These are phyloP conservation scores for Morpho helenor DNA, from an alignment of 2,888 invertebrate species.

Conservation along the genomic window DNA sequence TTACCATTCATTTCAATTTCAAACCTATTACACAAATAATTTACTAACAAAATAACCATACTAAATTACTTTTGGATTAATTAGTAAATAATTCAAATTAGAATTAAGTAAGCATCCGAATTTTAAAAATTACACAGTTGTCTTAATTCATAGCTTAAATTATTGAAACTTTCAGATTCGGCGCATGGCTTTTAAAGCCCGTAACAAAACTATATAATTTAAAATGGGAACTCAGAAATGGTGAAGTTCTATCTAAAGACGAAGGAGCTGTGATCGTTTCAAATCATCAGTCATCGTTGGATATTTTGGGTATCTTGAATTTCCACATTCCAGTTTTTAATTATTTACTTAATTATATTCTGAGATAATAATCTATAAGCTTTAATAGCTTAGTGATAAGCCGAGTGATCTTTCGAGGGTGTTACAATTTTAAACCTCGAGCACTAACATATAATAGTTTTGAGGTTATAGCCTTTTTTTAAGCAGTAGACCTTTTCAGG, in stretches of 20 bases:
- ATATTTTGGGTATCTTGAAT: conserved; percentile 77
- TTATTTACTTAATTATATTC: background rate
- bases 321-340: background rate
- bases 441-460: too few relatives aligned
- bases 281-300: conserved; percentile 83
- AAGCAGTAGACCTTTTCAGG: conserved; percentile 48
- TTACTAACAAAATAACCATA: background rate
- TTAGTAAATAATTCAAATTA: background rate
- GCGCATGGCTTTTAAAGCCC: conserved; percentile 46
- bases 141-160: background rate
- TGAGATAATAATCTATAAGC: too few relatives aligned
- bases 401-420: too few relatives aligned
- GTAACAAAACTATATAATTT: conserved; percentile 66
- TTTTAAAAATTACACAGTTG: background rate
- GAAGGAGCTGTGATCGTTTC: conserved; percentile 80
- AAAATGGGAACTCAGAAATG: conserved; percentile 72
- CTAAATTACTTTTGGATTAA: background rate
- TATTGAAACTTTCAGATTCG: conserved; percentile 37
- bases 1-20: background rate
- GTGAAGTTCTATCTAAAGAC: conserved; percentile 66
- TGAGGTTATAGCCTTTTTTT: too few relatives aligned
- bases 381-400: too few relatives aligned
- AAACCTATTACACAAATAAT: background rate
- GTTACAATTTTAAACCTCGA: too few relatives aligned
- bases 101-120: too few relatives aligned